Conservation (phyloP, 2,797 vertebrate species). For the Miichthys miiuy region DNA sequence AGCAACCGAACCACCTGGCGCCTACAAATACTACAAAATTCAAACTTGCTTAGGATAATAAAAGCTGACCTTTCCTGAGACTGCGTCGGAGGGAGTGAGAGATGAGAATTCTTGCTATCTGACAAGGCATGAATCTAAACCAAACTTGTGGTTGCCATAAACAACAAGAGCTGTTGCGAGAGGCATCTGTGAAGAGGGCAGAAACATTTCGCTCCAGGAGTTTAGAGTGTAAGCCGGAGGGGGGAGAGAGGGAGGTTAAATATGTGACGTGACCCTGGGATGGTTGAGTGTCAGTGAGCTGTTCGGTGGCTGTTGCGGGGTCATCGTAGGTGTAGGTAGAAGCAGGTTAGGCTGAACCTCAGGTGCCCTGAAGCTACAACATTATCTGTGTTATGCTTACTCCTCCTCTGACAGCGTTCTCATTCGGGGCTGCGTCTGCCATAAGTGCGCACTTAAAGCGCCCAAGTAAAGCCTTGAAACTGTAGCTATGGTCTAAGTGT, state of each 20-base stretch:
- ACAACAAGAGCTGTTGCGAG: conserved; percentile 55
- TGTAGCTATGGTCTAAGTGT: conserved; percentile 5
- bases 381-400: neutral
- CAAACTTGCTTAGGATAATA: conserved; percentile 41
- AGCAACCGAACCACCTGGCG: conserved; percentile 64
- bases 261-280: conserved; percentile 50
- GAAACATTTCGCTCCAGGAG: conserved; percentile 42
- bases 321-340: conserved; percentile 45
- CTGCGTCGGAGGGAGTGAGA: conserved; percentile 45
- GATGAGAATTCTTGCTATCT: conserved; percentile 60
- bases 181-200: conserved; percentile 25
- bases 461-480: neutral
- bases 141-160: conserved; percentile 63
- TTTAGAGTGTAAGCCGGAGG: neutral
- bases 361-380: conserved; percentile 28
- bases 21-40: conserved; percentile 33
- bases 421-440: neutral
- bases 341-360: conserved; percentile 49
- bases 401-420: conserved; percentile 9
- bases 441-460: conserved; percentile 14
- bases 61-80: conserved; percentile 62
- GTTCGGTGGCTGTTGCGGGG: conserved; percentile 29
- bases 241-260: conserved; percentile 52
- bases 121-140: conserved; percentile 62
- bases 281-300: conserved; percentile 62